These are phyloP conservation scores for Sebastolobus altivelis DNA, from an alignment of 2,797 vertebrate species.

Conservation along the genomic window DNA sequence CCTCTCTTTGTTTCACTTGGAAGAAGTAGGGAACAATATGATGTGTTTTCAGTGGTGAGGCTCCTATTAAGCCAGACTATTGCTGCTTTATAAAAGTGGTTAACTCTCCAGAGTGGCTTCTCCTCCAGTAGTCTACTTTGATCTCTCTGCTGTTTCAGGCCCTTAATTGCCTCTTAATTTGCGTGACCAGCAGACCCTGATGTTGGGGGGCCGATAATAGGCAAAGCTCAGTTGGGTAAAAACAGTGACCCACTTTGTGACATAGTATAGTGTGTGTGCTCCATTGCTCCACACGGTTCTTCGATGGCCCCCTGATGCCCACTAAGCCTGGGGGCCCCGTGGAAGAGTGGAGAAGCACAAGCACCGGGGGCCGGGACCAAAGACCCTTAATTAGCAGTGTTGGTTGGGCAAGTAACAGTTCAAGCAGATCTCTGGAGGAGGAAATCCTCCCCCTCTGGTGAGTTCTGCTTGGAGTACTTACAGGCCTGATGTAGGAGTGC, in stretches of 20 bases:
- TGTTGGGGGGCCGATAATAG: slow-evolving; percentile 69
- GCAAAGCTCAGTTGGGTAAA: slow-evolving; percentile 73
- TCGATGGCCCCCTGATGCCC: slow-evolving; percentile 52
- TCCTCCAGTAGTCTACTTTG: slow-evolving; percentile 69
- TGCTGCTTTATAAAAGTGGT: slow-evolving; percentile 65
- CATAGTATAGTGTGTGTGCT: slow-evolving; percentile 63
- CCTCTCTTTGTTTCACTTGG: slow-evolving; percentile 47
- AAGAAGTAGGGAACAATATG: slow-evolving; percentile 43
- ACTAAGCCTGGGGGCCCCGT: slow-evolving; percentile 56
- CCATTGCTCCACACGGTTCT: slow-evolving; percentile 55
- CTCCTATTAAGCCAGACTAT: slow-evolving; percentile 56
- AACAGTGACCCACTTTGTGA: slow-evolving; percentile 78
- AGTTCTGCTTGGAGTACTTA: slow-evolving; percentile 63
- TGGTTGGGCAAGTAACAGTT: slow-evolving; percentile 58
- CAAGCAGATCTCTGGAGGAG: slow-evolving; percentile 57
- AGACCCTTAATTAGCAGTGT: slow-evolving; percentile 73
- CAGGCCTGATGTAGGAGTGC: slow-evolving; percentile 39
- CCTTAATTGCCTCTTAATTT: slow-evolving; percentile 85
- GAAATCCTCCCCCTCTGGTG: slow-evolving; percentile 64
- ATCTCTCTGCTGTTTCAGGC: slow-evolving; percentile 72
- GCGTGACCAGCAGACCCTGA: slow-evolving; percentile 82
- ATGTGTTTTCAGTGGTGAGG: slow-evolving; percentile 53
- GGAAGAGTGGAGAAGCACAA: slow-evolving; percentile 45
- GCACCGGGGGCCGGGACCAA: slow-evolving; percentile 46
- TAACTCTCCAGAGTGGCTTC: slow-evolving; percentile 61